Evolutionary conservation across 30 jellyfish, hydroid and myxozoan species (phyloP), one percentile per base, ranked within the genome.

Genomic region (Cassiopea xamachana): DNA sequence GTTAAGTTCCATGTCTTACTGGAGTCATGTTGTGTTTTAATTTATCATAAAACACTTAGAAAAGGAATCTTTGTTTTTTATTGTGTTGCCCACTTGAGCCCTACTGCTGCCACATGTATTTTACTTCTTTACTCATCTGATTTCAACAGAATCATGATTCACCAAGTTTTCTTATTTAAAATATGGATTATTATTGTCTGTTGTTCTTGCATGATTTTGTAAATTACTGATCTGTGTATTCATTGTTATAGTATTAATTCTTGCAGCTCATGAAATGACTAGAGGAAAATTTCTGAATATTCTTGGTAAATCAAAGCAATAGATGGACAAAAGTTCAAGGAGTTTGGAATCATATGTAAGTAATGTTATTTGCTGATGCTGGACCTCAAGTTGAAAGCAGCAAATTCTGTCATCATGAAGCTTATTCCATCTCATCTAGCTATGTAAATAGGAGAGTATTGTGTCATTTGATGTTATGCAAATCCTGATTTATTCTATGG

Each of bases 191-290:
- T 27, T 27, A 27, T 27, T 27, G 39, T 27, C 39, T 27, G 39
- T 27, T 27, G 39, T 27, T 27, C 39, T 3, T 55, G 12, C 10
- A 55, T 55, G 64, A 55, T 10, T 55, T 55, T 55, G 7, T 10
- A 55, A 55, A 3, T 10, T 55, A 10, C 12, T 55, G 64, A 55
- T 55, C 64, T 55, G 7, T 55, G 10, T 55, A 6, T 55, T 55
- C 10, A 6, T 55, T 3, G 10, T 55, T 55, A 27, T 27, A 27
- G 39, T 27, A 5, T 48, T 78, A 14, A 8, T 55, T 82, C 46
- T 82, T 45, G 46, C 80, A 91, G 98, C 98, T 9, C 94, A 95
- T 18, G 98, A 94, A 72, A 94, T 94, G 98, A 94, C 98, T 1
- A 78, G 98, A 27, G 98, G 98, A 48, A 94, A 91, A 71, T 94